Conservation (phyloP, 2,113 vertebrate genomes). For the Turdus rufiventris region DNA sequence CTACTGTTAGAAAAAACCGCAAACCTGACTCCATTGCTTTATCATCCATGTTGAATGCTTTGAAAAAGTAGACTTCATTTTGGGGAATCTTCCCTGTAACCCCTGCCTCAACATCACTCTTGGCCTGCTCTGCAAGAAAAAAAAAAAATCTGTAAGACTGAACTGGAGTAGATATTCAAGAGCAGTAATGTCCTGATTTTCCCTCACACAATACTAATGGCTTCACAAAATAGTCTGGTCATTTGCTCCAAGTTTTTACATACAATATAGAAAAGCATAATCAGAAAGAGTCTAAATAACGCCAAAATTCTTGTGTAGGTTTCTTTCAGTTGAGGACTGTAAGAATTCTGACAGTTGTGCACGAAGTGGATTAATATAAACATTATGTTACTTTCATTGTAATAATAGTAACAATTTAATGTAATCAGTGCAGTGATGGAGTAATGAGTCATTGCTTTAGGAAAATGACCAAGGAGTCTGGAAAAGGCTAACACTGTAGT, state of each 20-base stretch:
- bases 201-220: background rate
- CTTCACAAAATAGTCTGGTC: background rate
- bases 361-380: background rate
- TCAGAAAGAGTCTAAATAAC: background rate
- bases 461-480: constrained; percentile 18
- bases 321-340: background rate
- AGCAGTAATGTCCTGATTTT: background rate
- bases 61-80: background rate
- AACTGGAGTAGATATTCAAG: background rate
- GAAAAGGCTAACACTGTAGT: background rate
- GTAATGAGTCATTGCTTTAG: constrained; percentile 1
- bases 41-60: background rate
- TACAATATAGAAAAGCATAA: background rate
- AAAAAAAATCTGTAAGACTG: background rate
- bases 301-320: background rate
- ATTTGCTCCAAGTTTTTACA: background rate
- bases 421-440: background rate
- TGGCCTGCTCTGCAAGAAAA: background rate
- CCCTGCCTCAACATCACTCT: background rate
- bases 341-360: background rate
- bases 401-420: background rate
- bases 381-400: background rate
- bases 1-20: background rate
- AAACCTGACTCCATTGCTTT: background rate
- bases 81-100: too few species aligned